phyloP scores from a whole-genome alignment of 2,797 vertebrate genomes.

The Nannoperca obscura region DNA sequence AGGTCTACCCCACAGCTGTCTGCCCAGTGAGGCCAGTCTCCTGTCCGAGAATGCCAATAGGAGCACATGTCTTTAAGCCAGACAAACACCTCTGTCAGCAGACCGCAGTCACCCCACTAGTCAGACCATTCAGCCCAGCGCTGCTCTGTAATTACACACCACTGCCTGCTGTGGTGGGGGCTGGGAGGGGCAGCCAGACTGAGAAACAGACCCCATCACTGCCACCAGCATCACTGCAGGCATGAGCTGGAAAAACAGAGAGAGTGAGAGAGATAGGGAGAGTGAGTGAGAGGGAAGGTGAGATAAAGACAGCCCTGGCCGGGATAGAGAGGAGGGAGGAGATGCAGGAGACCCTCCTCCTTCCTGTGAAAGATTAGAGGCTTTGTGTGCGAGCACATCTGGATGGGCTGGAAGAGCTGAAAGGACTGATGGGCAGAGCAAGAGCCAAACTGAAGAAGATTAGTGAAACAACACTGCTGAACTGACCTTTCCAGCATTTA shows the following conservation, averaged over 20 bases:
- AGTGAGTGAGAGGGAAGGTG: conserved; percentile 68
- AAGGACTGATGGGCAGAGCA: conserved; percentile 50
- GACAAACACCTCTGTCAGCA: conserved; percentile 73
- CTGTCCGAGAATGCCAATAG: conserved; percentile 45
- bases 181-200: conserved; percentile 32
- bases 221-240: conserved; percentile 65
- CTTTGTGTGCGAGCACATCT: conserved; percentile 74
- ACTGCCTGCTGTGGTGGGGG: conserved; percentile 43
- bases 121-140: conserved; percentile 50
- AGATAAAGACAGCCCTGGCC: conserved; percentile 65
- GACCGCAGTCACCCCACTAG: conserved; percentile 53
- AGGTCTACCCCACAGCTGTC: conserved; percentile 39
- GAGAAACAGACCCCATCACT: conserved; percentile 52
- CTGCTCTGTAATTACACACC: conserved; percentile 78
- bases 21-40: conserved; percentile 47
- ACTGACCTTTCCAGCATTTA: conserved; percentile 28
- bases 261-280: conserved; percentile 53
- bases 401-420: conserved; percentile 69
- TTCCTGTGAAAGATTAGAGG: conserved; percentile 84
- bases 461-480: conserved; percentile 23
- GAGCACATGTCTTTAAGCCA: conserved; percentile 51
- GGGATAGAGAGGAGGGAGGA: conserved; percentile 49
- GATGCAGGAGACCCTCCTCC: conserved; percentile 64
- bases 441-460: conserved; percentile 24
- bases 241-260: conserved; percentile 65